Conservation (phyloP, 2,113 vertebrate species). For the Mystacornis crossleyi region DNA sequence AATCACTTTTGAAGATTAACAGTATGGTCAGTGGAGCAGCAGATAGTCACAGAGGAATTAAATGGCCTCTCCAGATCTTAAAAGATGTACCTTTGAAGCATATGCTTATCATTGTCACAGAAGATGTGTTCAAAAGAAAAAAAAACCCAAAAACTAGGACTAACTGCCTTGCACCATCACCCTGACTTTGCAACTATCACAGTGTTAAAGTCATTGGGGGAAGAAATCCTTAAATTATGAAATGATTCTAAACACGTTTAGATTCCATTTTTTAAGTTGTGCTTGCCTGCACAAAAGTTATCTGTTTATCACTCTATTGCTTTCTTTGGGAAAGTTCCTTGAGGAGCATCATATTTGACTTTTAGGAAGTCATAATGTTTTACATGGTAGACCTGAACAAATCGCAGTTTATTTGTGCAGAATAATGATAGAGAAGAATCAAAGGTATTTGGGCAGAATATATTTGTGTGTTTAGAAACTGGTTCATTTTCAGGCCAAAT, state of each 20-base stretch:
- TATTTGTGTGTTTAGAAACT: background rate
- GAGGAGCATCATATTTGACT: background rate
- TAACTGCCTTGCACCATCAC: background rate
- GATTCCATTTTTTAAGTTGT: background rate
- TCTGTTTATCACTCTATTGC: background rate
- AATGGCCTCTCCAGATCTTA: background rate
- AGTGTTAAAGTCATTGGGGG: background rate
- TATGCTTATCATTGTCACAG: background rate
- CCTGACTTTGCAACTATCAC: background rate
- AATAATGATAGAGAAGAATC: background rate
- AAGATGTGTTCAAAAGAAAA: background rate
- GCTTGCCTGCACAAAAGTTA: background rate
- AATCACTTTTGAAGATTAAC: background rate
- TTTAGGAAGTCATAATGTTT: background rate
- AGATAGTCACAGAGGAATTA: background rate
- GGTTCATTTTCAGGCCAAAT: background rate
- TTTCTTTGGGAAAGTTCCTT: background rate
- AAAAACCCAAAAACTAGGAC: background rate
- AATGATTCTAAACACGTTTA: background rate
- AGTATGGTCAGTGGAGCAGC: background rate
- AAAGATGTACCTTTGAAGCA: background rate
- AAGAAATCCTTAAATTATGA: background rate
- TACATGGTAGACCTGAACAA: background rate
- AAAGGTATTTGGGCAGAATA: background rate
- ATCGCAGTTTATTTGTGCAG: background rate